These are phyloP conservation scores for Monochamus alternatus DNA, from an alignment of 2,888 invertebrate genomes.

Conservation along the genomic window DNA sequence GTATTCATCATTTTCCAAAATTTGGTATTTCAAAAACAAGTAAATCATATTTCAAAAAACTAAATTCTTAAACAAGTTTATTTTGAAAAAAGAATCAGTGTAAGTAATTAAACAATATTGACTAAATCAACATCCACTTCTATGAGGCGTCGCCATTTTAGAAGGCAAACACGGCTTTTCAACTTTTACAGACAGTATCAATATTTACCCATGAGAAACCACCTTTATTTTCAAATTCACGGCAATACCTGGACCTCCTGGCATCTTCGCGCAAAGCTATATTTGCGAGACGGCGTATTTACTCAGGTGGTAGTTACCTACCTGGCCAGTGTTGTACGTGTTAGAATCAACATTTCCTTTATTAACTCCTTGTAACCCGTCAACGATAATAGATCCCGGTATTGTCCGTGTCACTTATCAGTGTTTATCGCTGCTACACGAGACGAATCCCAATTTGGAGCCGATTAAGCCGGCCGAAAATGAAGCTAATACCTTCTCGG, in stretches of 20 bases:
- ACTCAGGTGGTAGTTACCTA: conserved; percentile 37
- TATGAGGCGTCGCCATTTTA: background rate
- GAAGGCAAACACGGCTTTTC: background rate
- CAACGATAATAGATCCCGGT: conserved; percentile 15
- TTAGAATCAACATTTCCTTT: conserved; percentile 49
- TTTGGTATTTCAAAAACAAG: too few relatives aligned
- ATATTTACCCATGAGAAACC: conserved; percentile 12
- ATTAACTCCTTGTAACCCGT: conserved; percentile 45
- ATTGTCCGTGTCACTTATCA: conserved; percentile 17
- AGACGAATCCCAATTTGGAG: conserved; percentile 1
- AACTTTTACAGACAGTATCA: conserved; percentile 18
- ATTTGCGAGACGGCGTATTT: conserved; percentile 31
- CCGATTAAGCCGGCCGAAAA: background rate
- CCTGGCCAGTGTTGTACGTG: conserved; percentile 40
- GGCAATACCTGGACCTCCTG: conserved; percentile 1
- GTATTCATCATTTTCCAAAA: too few relatives aligned
- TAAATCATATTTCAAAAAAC: too few relatives aligned
- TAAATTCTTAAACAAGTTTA: too few relatives aligned
- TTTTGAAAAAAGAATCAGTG: too few relatives aligned
- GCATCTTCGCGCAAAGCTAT: conserved; percentile 5
- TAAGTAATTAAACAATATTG: background rate
- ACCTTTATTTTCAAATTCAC: conserved; percentile 11
- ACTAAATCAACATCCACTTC: background rate
- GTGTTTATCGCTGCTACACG: conserved; percentile 5
- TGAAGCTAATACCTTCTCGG: background rate